A percentile compares a stretch with the other conserved stretches of the same genome.
phyloP scores from a whole-genome alignment of 2,888 invertebrate species.

The Hofmannophila pseudospretella region DNA sequence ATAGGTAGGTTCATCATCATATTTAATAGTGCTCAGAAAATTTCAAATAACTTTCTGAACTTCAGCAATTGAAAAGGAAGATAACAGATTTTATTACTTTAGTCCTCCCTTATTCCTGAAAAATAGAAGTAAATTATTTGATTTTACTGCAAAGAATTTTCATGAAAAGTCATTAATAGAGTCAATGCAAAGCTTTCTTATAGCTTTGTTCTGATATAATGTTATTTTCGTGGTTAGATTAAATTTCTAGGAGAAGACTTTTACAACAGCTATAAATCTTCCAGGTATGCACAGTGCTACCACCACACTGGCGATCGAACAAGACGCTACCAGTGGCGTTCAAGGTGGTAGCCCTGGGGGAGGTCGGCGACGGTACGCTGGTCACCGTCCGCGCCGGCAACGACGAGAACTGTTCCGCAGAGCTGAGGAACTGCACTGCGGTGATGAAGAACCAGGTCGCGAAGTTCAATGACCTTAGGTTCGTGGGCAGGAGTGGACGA shows the following conservation, averaged over 20 bases:
- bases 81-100: no score
- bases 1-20: no score
- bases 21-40: no score
- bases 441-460: conserved; percentile 98
- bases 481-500: conserved; percentile 97
- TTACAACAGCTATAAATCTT: conserved; percentile 4
- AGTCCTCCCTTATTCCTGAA: no score
- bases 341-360: conserved; percentile 94
- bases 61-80: no score
- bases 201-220: no score
- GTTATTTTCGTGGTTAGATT: not conserved
- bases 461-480: conserved; percentile 97
- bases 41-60: no score
- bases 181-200: no score
- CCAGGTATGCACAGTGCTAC: conserved; percentile 90
- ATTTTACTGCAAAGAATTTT: no score
- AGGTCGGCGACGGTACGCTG: conserved; percentile 95
- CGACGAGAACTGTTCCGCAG: conserved; percentile 97
- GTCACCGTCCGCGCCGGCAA: conserved; percentile 97
- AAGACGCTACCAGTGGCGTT: conserved; percentile 97
- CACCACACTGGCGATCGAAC: conserved; percentile 97
- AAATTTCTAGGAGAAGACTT: not conserved
- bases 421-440: conserved; percentile 94
- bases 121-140: no score
- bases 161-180: no score